Percentiles rank a stretch among this genome's conserved stretches.
phyloP scores from a whole-genome alignment of 1,140 invertebrate genomes.

The Arion vulgaris region DNA sequence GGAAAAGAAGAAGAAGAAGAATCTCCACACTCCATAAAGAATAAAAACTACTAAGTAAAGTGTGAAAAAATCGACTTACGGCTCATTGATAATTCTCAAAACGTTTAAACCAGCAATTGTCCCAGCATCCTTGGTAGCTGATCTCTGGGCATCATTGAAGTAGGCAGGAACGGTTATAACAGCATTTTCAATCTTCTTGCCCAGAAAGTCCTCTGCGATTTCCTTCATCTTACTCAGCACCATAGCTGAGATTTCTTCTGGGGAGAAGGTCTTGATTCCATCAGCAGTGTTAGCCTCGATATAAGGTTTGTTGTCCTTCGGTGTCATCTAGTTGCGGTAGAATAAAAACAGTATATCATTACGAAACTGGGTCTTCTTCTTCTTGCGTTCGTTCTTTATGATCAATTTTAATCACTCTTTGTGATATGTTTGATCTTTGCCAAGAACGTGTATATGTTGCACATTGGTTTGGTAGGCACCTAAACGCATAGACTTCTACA shows the following conservation, averaged over 20 bases:
- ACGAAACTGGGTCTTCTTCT: too few species aligned
- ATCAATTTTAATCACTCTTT: too few species aligned
- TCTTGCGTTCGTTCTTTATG: too few species aligned
- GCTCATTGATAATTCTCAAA: slow-evolving; percentile 99
- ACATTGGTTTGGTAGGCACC: too few species aligned
- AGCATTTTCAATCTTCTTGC: slow-evolving; percentile 95
- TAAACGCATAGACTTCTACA: too few species aligned
- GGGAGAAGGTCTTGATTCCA: slow-evolving; percentile 90
- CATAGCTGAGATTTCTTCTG: slow-evolving; percentile 99
- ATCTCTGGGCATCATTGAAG: slow-evolving; percentile 98
- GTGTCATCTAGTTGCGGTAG: slow-evolving; percentile 83
- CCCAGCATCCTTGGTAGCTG: slow-evolving; percentile 91
- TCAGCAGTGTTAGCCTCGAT: slow-evolving; percentile 79
- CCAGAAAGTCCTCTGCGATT: slow-evolving; percentile 96
- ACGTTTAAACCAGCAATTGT: slow-evolving; percentile 91
- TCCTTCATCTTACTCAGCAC: slow-evolving; percentile 98
- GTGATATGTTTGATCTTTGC: too few species aligned
- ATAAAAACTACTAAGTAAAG: too few species aligned
- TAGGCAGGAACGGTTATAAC: slow-evolving; percentile 99
- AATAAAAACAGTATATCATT: not conserved
- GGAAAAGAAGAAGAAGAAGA: too few species aligned
- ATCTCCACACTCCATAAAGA: too few species aligned
- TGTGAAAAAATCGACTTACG: too few species aligned
- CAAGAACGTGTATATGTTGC: too few species aligned
- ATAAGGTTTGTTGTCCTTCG: slow-evolving; percentile 88